phyloP scores from a whole-genome alignment of 2,113 vertebrate genomes.

The Smithornis capensis region DNA sequence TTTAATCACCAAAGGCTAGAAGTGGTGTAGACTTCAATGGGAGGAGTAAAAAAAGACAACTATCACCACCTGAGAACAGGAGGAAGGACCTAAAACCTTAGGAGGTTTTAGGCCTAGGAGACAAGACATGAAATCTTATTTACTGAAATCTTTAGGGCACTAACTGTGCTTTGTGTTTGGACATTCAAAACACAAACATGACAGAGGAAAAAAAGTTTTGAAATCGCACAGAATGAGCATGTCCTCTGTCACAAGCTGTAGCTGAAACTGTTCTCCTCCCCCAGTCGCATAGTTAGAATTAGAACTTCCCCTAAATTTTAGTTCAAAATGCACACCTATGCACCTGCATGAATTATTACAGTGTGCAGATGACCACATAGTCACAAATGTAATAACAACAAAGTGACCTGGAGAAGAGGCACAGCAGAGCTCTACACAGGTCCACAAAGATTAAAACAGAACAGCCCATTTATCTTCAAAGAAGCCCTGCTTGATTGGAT shows the following conservation, averaged over 20 bases:
- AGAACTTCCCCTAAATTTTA: not conserved
- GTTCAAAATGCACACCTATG: not conserved
- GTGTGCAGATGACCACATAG: not conserved
- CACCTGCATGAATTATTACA: not conserved
- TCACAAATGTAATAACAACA: not conserved
- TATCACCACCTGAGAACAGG: not conserved
- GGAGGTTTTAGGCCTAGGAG: no score
- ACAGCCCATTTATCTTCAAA: not conserved
- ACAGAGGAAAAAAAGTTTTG: not conserved
- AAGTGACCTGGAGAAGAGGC: not conserved
- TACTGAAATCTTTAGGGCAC: not conserved
- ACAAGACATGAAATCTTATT: not conserved
- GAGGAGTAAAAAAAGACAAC: not conserved
- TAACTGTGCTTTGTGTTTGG: not conserved
- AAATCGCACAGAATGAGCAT: not conserved
- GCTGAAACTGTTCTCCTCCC: not conserved
- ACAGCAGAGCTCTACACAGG: not conserved
- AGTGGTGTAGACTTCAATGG: not conserved
- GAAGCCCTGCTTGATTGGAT: not conserved
- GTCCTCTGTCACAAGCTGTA: not conserved
- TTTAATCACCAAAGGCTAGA: not conserved
- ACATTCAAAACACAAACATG: not conserved
- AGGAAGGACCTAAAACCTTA: not conserved
- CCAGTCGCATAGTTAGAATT: not conserved
- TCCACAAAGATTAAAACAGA: not conserved